Evolutionary conservation across 2,797 vertebrate species (phyloP).

Genomic region (Varecia variegata): DNA sequence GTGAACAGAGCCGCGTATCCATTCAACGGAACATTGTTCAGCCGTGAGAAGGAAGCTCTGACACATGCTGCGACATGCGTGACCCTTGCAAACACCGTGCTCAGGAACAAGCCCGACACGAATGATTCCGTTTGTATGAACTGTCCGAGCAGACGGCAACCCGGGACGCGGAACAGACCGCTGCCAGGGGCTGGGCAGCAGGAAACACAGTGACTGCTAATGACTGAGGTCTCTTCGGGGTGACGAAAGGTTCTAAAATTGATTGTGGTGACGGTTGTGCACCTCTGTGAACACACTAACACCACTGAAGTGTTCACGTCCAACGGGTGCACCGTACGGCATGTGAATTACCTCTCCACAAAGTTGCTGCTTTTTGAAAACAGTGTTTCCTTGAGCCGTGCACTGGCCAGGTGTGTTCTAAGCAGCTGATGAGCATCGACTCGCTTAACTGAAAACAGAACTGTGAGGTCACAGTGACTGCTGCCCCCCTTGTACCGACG

Average conservation of each 20-base stretch:
- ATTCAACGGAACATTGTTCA: fast-evolving
- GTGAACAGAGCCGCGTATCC: fast-evolving
- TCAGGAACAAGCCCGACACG: not conserved
- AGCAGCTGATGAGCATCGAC: fast-evolving
- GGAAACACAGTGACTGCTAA: fast-evolving
- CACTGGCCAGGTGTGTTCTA: fast-evolving
- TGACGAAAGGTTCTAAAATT: fast-evolving
- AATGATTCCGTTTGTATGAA: too few relatives aligned
- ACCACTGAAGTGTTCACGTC: too few relatives aligned
- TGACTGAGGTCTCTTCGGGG: not conserved
- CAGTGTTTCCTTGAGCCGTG: not conserved
- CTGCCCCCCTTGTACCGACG: too few relatives aligned
- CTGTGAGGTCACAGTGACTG: fast-evolving
- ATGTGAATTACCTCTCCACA: not conserved
- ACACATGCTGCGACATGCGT: not conserved
- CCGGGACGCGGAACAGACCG: too few relatives aligned
- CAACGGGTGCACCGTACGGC: fast-evolving
- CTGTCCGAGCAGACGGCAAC: not conserved
- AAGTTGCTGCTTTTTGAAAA: not conserved
- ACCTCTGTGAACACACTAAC: too few relatives aligned
- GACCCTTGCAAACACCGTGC: not conserved
- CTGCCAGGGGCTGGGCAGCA: not conserved
- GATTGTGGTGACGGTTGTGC: too few relatives aligned
- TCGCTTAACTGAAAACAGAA: fast-evolving
- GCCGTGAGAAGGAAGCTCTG: not conserved